phyloP scores from a whole-genome alignment of 2,888 invertebrate species.

The Andrena dorsata region DNA sequence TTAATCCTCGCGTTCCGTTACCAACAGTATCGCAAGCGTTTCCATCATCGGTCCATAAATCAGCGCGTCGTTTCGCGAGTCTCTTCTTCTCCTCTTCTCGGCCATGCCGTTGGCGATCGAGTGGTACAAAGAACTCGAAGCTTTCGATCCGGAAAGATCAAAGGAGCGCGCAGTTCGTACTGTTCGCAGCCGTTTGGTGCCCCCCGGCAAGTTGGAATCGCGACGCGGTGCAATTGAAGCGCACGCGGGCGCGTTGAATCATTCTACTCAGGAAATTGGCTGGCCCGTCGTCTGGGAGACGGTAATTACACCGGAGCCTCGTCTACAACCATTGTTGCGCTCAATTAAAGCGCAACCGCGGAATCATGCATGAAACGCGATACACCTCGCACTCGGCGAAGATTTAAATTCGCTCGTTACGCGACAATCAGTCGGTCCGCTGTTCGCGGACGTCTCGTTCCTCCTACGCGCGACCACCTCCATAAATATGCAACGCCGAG shows the following conservation, averaged over 20 bases:
- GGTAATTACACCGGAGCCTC: slow-evolving; percentile 2
- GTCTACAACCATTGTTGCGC: slow-evolving; percentile 49
- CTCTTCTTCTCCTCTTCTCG: neutral
- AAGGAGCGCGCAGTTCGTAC: neutral
- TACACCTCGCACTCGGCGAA: slow-evolving; percentile 32
- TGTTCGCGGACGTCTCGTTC: slow-evolving; percentile 55
- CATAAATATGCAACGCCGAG: slow-evolving; percentile 74
- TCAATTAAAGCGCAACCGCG: slow-evolving; percentile 61
- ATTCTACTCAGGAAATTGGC: slow-evolving; percentile 1
- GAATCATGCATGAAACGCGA: slow-evolving; percentile 54
- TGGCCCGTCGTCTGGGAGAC: neutral
- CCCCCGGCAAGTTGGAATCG: neutral
- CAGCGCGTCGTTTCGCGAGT: slow-evolving; percentile 21
- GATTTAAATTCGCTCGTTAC: slow-evolving; percentile 66
- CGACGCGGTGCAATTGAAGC: slow-evolving; percentile 5
- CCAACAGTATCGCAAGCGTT: slow-evolving; percentile 33
- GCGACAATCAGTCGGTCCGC: slow-evolving; percentile 46
- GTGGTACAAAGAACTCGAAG: neutral
- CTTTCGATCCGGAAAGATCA: neutral
- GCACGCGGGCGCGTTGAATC: slow-evolving; percentile 23
- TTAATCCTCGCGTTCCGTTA: slow-evolving; percentile 1
- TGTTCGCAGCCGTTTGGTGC: neutral
- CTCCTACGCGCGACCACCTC: slow-evolving; percentile 66
- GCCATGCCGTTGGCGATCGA: neutral
- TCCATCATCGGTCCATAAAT: slow-evolving; percentile 35